Percentiles rank a stretch among this genome's conserved stretches.
Conservation (phyloP, 2,797 vertebrate species). For the Mormyrus proboscirostris region DNA sequence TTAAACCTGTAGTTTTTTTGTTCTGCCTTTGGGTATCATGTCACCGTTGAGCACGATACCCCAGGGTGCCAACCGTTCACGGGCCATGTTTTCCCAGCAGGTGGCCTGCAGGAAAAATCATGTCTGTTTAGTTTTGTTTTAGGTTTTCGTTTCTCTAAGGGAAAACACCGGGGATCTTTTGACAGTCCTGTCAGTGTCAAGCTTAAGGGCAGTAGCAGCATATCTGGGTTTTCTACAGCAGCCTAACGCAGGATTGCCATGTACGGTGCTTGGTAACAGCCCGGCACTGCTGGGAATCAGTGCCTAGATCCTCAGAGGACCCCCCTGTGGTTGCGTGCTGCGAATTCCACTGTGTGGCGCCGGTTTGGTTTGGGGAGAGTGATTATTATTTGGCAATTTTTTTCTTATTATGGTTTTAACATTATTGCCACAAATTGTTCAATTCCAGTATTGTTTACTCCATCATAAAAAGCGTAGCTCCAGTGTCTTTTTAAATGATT, state of each 20-base stretch:
- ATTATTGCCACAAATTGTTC: neutral
- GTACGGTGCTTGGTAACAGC: neutral
- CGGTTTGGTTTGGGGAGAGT: neutral
- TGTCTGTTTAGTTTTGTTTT: neutral
- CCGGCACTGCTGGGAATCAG: neutral
- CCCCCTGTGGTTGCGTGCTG: neutral
- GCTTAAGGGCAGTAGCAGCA: neutral
- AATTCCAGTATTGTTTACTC: neutral
- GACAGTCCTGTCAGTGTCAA: neutral
- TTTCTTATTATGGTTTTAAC: neutral
- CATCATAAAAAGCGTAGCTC: neutral
- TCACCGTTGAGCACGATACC: neutral
- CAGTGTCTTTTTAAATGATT: neutral
- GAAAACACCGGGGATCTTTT: neutral
- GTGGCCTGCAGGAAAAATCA: conserved; percentile 5
- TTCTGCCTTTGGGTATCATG: neutral
- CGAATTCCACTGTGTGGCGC: neutral
- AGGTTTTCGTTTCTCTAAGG: neutral
- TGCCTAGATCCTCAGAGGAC: neutral
- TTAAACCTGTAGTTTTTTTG: neutral
- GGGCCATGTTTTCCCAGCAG: neutral
- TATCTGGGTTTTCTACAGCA: neutral
- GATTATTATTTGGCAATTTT: neutral
- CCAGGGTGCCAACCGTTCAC: neutral
- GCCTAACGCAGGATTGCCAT: neutral